phyloP scores from a whole-genome alignment of 1,140 invertebrate species.

The Drosophila nigromelanica region DNA sequence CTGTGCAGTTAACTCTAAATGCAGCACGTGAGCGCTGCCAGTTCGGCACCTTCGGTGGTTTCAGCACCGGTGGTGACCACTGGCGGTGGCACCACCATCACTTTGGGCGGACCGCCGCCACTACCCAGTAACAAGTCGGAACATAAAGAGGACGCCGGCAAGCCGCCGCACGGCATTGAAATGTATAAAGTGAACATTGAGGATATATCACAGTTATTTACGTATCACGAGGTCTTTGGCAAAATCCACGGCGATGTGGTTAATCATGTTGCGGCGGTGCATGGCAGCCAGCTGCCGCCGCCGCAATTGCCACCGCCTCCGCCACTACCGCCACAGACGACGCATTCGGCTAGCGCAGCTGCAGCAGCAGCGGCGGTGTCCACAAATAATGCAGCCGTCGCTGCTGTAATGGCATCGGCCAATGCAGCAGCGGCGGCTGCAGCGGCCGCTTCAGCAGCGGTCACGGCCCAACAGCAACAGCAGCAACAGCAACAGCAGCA shows the following conservation, averaged over 20 bases:
- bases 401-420: slow-evolving; percentile 72
- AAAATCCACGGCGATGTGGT: slow-evolving; percentile 88
- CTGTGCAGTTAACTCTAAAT: slow-evolving; percentile 46
- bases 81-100: slow-evolving; percentile 88
- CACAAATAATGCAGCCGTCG: slow-evolving; percentile 77
- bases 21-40: slow-evolving; percentile 80
- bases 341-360: slow-evolving; percentile 69
- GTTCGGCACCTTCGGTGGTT: slow-evolving; percentile 73
- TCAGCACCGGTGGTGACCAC: slow-evolving; percentile 84
- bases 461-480: slow-evolving; percentile 42
- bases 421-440: slow-evolving; percentile 70
- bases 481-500: slow-evolving; percentile 40
- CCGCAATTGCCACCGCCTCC: slow-evolving; percentile 67
- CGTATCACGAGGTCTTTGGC: slow-evolving; percentile 95
- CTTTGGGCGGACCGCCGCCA: slow-evolving; percentile 86
- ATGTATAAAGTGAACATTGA: slow-evolving; percentile 94
- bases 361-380: slow-evolving; percentile 71
- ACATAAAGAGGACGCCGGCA: slow-evolving; percentile 85
- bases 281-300: slow-evolving; percentile 70
- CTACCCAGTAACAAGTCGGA: slow-evolving; percentile 81
- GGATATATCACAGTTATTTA: slow-evolving; percentile 91
- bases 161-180: slow-evolving; percentile 88
- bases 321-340: slow-evolving; percentile 66
- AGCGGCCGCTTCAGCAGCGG: slow-evolving; percentile 62
- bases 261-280: slow-evolving; percentile 81